phyloP scores from a whole-genome alignment of 2,797 vertebrate genomes.

The Mus caroli region DNA sequence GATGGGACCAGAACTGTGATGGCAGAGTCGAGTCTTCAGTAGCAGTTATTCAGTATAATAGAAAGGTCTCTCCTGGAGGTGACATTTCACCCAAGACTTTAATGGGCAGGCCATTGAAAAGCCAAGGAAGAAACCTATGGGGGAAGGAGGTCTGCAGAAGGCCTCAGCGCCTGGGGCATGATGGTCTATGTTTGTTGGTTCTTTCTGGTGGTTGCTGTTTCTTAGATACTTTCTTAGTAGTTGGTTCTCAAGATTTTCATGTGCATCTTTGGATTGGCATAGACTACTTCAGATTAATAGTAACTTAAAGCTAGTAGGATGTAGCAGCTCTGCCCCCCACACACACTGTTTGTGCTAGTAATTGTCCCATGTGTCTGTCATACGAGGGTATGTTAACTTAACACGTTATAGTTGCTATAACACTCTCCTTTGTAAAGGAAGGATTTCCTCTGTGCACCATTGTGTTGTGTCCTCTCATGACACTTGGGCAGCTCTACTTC shows the following conservation, averaged over 20 bases:
- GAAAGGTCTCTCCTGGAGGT: background rate
- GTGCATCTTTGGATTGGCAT: background rate
- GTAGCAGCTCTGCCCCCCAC: background rate
- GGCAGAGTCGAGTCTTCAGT: background rate
- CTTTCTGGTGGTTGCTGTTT: background rate
- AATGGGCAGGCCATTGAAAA: background rate
- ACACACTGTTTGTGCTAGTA: background rate
- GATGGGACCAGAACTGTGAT: background rate
- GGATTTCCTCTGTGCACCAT: background rate
- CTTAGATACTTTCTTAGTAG: background rate
- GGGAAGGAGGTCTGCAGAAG: background rate
- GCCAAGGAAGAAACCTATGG: background rate
- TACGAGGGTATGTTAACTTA: background rate
- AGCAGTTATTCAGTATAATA: background rate
- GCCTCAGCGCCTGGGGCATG: background rate
- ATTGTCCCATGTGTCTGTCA: background rate
- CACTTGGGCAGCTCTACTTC: background rate
- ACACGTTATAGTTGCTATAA: background rate
- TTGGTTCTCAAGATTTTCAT: background rate
- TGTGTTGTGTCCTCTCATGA: background rate
- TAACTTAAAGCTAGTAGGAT: conserved; percentile 23
- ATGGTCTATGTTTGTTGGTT: background rate
- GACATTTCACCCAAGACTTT: background rate
- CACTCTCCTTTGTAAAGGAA: conserved; percentile 2
- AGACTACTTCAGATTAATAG: background rate